Evolutionary conservation across 2,113 vertebrate genomes (phyloP), one percentile per base, ranked within the genome.

Genomic region (Xiphophorus maculatus): DNA sequence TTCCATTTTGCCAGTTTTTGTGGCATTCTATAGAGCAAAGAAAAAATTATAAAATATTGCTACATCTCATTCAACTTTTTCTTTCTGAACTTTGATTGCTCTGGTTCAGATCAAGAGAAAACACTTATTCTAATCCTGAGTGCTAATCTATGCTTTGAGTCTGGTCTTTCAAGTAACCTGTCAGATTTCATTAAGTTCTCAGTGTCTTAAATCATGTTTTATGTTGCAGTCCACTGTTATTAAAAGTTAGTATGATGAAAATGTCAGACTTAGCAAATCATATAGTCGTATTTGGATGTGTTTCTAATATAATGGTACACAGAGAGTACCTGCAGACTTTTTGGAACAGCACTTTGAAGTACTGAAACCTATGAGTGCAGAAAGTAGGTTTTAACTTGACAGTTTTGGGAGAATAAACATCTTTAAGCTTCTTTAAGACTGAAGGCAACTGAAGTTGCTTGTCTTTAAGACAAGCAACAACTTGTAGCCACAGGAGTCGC

Each of bases 381-480:
- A 44, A 60, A 70, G 66, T 70, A 72, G 22, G 51, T 73, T 64
- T 74, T 79, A 73, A 83, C 30, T 42, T 66, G 73, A 72, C 51
- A 51, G 22, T 68, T 60, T 13, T 37, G 51, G 48, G 65, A 69
- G 48, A 71, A 70, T 28, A 74, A 71, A 72, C 70, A 32, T 63
- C 68, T 77, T 44, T 79, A 44, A 78, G 65, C 63, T 58, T 63
- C n/a, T 66, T 84, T 87, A 40, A 82, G 80, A 85, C 71, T 71
- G 58, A 33, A 60, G 63, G 63, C 29, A 11, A 28, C 40, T 66
- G 61, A 68, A 30, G 29, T 30, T 30, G 29, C 3, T 30, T 30
- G 30, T 30, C 30, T 30, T 30, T 30, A 3, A 30, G 30, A 0
- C 30, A 30, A 30, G 60, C 29, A 73, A 61, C 66, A 76, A 25